Base-by-base conservation (phyloP, 1,140 invertebrate species). In the Spodoptera frugiperda region DNA sequence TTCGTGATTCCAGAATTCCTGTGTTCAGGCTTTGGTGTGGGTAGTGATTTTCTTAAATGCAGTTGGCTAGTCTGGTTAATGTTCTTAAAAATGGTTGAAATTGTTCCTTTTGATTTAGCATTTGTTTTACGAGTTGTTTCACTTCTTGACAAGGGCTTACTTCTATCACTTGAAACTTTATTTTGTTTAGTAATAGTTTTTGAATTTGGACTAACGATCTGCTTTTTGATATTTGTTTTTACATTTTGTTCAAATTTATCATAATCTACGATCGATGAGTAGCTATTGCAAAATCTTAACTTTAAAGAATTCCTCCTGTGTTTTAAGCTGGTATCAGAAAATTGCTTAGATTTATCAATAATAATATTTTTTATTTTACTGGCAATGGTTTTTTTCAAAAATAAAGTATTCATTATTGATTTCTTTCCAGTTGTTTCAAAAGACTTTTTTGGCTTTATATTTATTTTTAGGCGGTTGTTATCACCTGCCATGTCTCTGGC, bases 251-350 rank as follows among this genome's bases (percentile, higher is more conserved):
- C 48, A 49, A 67, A 67, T 6, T 14, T 48, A 8, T 67, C 17
- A 14, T 67, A 67, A 8, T 48, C 48, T 25, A 15, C 12, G 4
- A 67, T 49, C 12, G 63, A 67, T 9, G 63, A 49, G 21, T 49
- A 49, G 19, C 63, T 67, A 67, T 48, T 67, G 15, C 12, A 48
- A 8, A 19, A 21, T 67, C 19, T 21, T 25, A 67, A 25, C 48
- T 67, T 49, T n/a, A 67, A 10, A 8, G 63, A 25, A 21, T 67
- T 54, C 84, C 25, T 11, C 6, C 25, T 70, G 17, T 55, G 49
- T 30, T 44, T 49, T n/a, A 67, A 11, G 21, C 63, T 67, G n/a
- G 63, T 67, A 4, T 67, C 63, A 25, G 63, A 67, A 8, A 67
- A 11, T 12, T 67, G 63, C 33, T 67, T 67, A 2, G 63, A 67